A percentile compares a stretch with the other conserved stretches of the same genome.
phyloP scores from a whole-genome alignment of 2,113 vertebrate genomes.

The Anguilla rostrata region DNA sequence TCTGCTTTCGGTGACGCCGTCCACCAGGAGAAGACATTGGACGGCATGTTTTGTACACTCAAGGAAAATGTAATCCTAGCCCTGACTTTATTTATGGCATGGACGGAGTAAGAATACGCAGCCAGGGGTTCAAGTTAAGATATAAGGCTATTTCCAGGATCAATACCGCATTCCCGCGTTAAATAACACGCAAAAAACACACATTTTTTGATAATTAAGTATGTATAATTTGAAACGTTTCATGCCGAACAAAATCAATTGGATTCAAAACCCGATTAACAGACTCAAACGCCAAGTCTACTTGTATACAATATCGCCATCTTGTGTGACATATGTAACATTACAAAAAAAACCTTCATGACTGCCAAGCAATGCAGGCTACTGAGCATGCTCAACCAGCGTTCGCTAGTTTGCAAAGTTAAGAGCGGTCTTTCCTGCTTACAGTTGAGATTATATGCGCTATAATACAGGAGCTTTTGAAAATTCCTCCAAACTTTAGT shows the following conservation, averaged over 20 bases:
- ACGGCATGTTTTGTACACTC: constrained; percentile 77
- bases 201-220: neutral
- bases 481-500: neutral
- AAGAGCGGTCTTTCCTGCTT: neutral
- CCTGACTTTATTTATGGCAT: neutral
- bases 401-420: neutral
- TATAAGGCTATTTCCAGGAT: neutral
- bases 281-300: neutral
- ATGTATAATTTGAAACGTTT: neutral
- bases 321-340: constrained; percentile 39
- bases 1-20: constrained; percentile 74
- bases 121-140: neutral
- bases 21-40: constrained; percentile 71
- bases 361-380: neutral
- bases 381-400: constrained; percentile 14
- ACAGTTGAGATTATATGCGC: neutral
- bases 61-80: constrained; percentile 34
- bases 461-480: neutral
- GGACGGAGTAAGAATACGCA: neutral
- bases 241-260: neutral
- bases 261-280: no score
- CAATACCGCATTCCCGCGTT: neutral
- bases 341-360: constrained; percentile 24
- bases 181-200: neutral
- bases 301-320: constrained; percentile 39